Evolutionary conservation across 2,888 invertebrate species (phyloP), one percentile per base, ranked within the genome.

Genomic region (Falcaria lacertinaria): DNA sequence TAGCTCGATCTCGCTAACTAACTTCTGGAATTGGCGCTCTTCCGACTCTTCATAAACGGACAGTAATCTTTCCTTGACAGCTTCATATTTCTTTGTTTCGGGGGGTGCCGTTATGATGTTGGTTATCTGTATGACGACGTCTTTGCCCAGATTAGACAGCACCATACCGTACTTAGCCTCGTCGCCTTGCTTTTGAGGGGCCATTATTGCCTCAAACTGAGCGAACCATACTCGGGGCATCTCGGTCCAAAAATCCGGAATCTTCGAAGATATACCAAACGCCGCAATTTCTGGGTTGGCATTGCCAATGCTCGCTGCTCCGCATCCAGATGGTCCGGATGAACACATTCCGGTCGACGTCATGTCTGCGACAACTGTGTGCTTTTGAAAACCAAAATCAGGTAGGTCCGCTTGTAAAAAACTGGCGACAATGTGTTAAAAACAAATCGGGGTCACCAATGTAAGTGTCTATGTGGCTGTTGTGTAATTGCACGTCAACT

Each of bases 191-290:
- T 50, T 52, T 34, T 55, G 57, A 1, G 54, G 49, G 7, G 43
- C 45, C 15, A 54, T 5, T 8, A 50, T 44, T 13, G 53, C 46
- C 36, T 59, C 54, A 7, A 43, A 34, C 34, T 54, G 51, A 1
- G 42, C 36, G 25, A 54, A 59, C 52, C 54, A 54, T 15, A 50
- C 22, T 11, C 49, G 38, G 0, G 54, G 46, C 28, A 47, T 42
- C 33, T 60, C 54, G 11, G 15, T 38, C 56, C 53, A 59, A 33
- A 58, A 52, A n/a, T n/a, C n/a, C n/a, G n/a, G n/a, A n/a, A n/a
- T n/a, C n/a, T n/a, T n/a, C n/a, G n/a, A n/a, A n/a, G n/a, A n/a
- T n/a, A n/a, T n/a, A n/a, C n/a, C n/a, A n/a, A n/a, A n/a, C n/a
- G n/a, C n/a, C n/a, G n/a, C n/a, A n/a, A n/a, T n/a, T n/a, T n/a